A percentile compares a stretch with the other conserved stretches of the same genome.
Evolutionary conservation across 2,113 vertebrate genomes (phyloP).

Genomic region (Malurus cyaneus): DNA sequence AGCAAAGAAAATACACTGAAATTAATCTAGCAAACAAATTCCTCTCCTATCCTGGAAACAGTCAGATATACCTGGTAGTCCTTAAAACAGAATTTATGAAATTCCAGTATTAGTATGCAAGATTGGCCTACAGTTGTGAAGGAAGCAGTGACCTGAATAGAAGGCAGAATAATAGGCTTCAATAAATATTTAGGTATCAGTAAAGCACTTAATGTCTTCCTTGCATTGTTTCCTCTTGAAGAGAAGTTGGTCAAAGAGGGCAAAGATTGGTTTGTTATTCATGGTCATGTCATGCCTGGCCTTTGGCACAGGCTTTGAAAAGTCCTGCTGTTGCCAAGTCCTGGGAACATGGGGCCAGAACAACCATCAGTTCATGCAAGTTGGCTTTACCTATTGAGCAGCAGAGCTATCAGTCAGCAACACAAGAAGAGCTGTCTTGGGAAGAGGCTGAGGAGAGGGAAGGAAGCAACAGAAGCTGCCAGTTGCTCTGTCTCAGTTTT

Average conservation of each 20-base stretch:
- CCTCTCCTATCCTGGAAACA: background rate
- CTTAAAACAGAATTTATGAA: background rate
- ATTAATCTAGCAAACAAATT: background rate
- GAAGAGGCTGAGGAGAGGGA: background rate
- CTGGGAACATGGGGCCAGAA: background rate
- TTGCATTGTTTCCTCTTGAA: background rate
- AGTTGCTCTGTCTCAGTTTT: background rate
- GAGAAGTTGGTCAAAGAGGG: background rate
- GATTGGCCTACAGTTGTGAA: background rate
- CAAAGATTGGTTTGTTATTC: background rate
- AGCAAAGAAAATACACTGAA: background rate
- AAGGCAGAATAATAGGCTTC: background rate
- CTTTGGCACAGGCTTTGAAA: background rate
- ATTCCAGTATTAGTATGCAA: background rate
- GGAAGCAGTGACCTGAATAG: background rate
- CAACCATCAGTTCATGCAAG: background rate
- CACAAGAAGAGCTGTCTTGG: background rate
- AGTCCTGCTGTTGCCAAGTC: background rate
- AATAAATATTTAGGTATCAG: conserved; percentile 1
- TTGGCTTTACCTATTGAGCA: background rate
- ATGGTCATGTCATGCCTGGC: background rate
- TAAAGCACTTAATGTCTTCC: background rate
- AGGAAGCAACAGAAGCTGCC: background rate
- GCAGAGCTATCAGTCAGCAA: background rate
- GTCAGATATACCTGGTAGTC: background rate